phyloP scores from a whole-genome alignment of 1,140 invertebrate genomes.

The Trachelipus rathkii region DNA sequence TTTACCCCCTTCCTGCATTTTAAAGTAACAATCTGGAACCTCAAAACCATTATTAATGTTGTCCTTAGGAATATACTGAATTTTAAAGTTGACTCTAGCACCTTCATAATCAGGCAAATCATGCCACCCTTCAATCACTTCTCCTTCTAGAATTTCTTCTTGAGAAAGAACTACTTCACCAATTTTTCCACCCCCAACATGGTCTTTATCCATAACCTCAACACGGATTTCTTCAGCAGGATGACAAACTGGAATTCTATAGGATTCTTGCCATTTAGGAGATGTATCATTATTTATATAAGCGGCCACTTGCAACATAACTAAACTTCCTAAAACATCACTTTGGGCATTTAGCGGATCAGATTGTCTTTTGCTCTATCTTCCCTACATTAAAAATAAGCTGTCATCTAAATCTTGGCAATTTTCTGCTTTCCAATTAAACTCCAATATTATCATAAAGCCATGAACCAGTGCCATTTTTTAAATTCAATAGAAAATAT shows the following conservation, averaged over 20 bases:
- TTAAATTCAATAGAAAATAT: conserved; percentile 3
- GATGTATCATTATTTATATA: conserved; percentile 43
- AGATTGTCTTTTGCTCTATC: conserved; percentile 45
- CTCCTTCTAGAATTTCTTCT: conserved; percentile 43
- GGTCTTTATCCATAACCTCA: too few relatives aligned
- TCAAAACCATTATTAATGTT: conserved; percentile 37
- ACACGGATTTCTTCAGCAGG: too few relatives aligned
- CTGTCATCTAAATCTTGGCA: conserved; percentile 46
- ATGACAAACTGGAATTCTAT: conserved; percentile 42
- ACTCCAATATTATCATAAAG: conserved; percentile 39
- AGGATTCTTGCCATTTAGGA: conserved; percentile 45
- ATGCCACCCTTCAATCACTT: conserved; percentile 44
- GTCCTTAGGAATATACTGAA: conserved; percentile 44
- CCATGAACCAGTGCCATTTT: conserved; percentile 44
- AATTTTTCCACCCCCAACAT: conserved; percentile 38
- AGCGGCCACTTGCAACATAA: conserved; percentile 45
- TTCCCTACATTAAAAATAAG: conserved; percentile 47
- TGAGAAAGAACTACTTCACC: conserved; percentile 35
- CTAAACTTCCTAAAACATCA: conserved; percentile 36
- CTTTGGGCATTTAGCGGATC: conserved; percentile 45
- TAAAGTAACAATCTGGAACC: conserved; percentile 45
- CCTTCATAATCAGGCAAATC: conserved; percentile 42
- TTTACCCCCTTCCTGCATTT: conserved; percentile 34
- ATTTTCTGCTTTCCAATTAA: conserved; percentile 43
- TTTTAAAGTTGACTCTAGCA: conserved; percentile 37